Base-by-base conservation (phyloP, 2,113 vertebrate genomes). In the Catagonus wagneri region DNA sequence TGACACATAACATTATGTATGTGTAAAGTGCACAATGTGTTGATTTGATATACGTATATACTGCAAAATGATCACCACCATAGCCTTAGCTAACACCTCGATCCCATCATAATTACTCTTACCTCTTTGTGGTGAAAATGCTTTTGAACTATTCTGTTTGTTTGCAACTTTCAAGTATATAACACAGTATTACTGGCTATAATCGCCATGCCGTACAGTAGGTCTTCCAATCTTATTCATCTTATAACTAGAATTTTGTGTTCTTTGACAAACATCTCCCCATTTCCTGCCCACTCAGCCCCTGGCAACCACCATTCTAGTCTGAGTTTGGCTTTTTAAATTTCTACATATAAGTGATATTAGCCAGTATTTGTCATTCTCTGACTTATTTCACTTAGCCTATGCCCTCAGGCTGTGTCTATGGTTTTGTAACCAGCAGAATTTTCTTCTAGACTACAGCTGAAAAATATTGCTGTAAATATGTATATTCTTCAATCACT, bases 111-210 rank as follows among this genome's bases (percentile, higher is more conserved):
- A 88, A 80, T 36, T 71, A 93, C 23, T 39, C 66, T 39, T 58
- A 66, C 27, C 36, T 71, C 36, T 72, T 8, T 72, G 23, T 32
- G 44, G n/a, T 63, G 8, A 75, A n/a, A 39, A 65, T n/a, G 83
- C 65, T 71, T 88, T 36, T 80, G 61, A 93, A 36, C 75, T 32
- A 79, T 52, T 93, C 54, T 87, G 56, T 63, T 92, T 80, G 52
- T 63, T 92, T 80, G 52, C 61, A 58, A 85, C 34, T 66, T 93
- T 76, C 91, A 78, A 68, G n/a, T 50, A 34, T 50, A 25, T 60
- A 69, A 34, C 69, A 60, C 27, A 78, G 22, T 68, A 36, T 65
- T 63, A 63, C 29, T 92, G 71, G 60, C 68, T 74, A 32, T 22
- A 74, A 74, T 63, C 32, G n/a, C 12, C 54, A 23, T 61, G 36